Base-by-base conservation (phyloP, 2,888 invertebrate species). In the Lobophora halterata region DNA sequence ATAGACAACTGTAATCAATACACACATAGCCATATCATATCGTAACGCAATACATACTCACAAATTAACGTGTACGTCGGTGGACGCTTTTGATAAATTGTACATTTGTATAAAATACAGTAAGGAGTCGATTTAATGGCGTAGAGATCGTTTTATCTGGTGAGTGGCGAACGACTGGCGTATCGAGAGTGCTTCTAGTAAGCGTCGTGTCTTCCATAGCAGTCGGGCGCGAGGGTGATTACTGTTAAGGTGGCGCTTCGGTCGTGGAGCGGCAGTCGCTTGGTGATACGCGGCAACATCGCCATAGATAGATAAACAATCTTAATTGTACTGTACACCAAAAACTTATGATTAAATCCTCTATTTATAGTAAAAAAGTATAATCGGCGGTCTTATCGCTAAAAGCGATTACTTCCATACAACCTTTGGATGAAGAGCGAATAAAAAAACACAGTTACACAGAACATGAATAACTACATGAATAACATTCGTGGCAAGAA, bases 141-240 rank as follows among this genome's bases (percentile, higher is more conserved):
- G 75, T 79, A 80, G 73, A 65, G 65, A 64, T 66, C 56, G 71
- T 71, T 75, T 43, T 63, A 69, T 60, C 65, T 59, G 75, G 72
- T 71, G 77, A 69, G 73, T 71, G 77, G 79, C 81, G 83, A 67
- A 69, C 80, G 83, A 79, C 82, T 82, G 82, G 80, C 66, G 76
- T 80, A 79, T 76, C 80, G 82, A 79, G 74, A 77, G 77, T 82
- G 86, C 86, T 86, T 86, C 77, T 77, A 67, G 79, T 69, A 83
- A 86, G 87, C 85, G 82, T 81, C 75, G 78, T 79, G 87, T 87
- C 87, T 87, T 87, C 87, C 87, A 87, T 82, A 86, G 78, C 86
- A 82, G 86, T 86, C 85, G 81, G 67, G 61, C 81, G 81, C 82
- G 70, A 61, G 65, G 65, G 71, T 77, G 74, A 12, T 33, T 25